Evolutionary conservation across 2,888 invertebrate genomes (phyloP), one percentile per base, ranked within the genome.

Genomic region (Zhuqinia jingwanae): DNA sequence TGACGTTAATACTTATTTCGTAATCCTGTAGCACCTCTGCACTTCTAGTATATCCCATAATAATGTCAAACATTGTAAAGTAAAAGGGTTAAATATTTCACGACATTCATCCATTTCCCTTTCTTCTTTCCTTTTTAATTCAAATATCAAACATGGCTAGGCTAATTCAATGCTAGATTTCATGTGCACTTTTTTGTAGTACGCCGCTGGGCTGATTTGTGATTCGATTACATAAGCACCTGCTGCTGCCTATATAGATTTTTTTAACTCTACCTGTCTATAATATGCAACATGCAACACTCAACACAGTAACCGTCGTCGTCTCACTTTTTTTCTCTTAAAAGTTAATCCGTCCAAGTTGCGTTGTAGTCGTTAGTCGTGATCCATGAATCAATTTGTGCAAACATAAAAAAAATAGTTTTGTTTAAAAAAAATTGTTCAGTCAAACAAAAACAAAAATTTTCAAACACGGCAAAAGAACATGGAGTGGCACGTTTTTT

Each of bases 361-460:
- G 30, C 30, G 30, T 30, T 30, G 13, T 20, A 63, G 30, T 63
- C 30, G 27, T 27, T n/a, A 56, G 75, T 76, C 75, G 75, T 76
- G 75, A 76, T 76, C 75, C 17, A 76, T 30, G 75, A 53, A 56
- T 70, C 70, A 70, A 45, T 45, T 42, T 11, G 70, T 13, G 10
- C 42, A 22, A 10, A 45, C 47, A 22, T 70, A 70, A 70, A 70
- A 47, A 45, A n/a, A n/a, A n/a, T 17, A 25, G 70, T 45, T 63
- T 63, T 63, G 27, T 30, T 63, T 63, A 2, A 63, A 30, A 30
- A 15, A 30, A 10, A n/a, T n/a, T n/a, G n/a, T n/a, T n/a, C n/a
- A n/a, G n/a, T n/a, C n/a, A n/a, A n/a, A n/a, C 25, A 6, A 22
- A 11, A 30, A 15, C 30, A 27, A 63, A 30, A 25, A 30, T 17